Base-by-base conservation (phyloP, 2,797 vertebrate species). In the Megalops cyprinoides region DNA sequence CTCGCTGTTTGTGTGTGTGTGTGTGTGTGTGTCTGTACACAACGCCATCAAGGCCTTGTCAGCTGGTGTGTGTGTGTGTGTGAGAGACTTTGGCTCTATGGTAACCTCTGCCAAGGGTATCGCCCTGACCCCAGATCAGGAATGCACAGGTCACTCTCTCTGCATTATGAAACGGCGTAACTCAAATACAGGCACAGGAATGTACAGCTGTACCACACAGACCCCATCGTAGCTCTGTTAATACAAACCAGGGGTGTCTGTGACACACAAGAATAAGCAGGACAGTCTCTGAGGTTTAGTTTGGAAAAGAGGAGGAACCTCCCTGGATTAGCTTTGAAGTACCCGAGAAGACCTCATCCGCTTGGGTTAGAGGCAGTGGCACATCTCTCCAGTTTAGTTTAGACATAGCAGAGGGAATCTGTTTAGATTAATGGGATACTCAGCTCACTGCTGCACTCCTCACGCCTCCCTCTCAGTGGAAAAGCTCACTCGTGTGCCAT, bases 401-500 rank as follows among this genome's bases (percentile, higher is more conserved):
- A 53, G 48, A 31, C 51, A 9, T 28, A 62, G n/a, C 55, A n/a
- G 49, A 65, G 48, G 67, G 44, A 28, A 77, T 78, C 51, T 74
- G 39, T 73, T 77, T 58, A 74, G 55, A 69, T 53, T 78, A 67
- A 39, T 6, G 69, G 73, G 51, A 62, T 55, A 60, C 53, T 65
- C 37, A 42, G 46, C 76, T 48, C 51, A 46, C 60, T n/a, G 39
- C 62, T 71, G 37, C 58, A 71, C 49, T 9, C 12, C 10, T 3
- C 15, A 34, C 2, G 34, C 46, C 58, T 67, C 49, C 39, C 28
- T 77, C 71, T 31, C 25, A 25, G 49, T 28, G 76, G 34, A 55
- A 81, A 81, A 82, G 76, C 74, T 81, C 60, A 55, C 49, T 69
- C 62, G 18, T 71, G 25, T 65, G 60, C 76, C 56, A 55, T 34